These are phyloP conservation scores for Semicossyphus pulcher DNA, from an alignment of 2,113 vertebrate genomes.

Conservation along the genomic window DNA sequence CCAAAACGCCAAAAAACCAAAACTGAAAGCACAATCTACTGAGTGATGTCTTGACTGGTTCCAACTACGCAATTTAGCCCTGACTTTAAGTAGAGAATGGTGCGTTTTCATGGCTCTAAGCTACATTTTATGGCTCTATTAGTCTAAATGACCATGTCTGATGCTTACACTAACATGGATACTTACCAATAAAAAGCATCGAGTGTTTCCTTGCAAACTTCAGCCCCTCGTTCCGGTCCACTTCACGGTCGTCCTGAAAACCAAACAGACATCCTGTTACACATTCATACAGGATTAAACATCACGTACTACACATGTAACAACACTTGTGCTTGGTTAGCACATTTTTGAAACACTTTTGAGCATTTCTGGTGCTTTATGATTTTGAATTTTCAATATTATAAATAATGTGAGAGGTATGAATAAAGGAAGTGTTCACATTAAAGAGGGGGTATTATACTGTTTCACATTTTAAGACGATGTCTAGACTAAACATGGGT, in stretches of 20 bases:
- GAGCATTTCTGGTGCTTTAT: no score
- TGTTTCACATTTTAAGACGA: no score
- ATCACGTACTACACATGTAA: no score
- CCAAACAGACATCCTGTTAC: background rate
- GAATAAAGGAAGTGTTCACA: no score
- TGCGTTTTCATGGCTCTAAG: conserved; percentile 15
- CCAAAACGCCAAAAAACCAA: conserved; percentile 29
- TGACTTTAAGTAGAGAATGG: conserved; percentile 17
- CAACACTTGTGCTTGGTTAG: no score
- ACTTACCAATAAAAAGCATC: conserved; percentile 97
- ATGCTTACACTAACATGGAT: conserved; percentile 4
- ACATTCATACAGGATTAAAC: background rate
- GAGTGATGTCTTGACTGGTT: conserved; percentile 24
- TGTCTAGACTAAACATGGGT: no score
- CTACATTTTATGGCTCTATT: conserved; percentile 37
- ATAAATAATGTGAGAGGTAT: no score
- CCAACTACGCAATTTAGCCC: conserved; percentile 38
- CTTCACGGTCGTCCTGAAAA: conserved; percentile 93
- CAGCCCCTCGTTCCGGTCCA: conserved; percentile 96
- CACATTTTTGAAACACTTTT: no score
- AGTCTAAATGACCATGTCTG: conserved; percentile 27
- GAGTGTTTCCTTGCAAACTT: conserved; percentile 98
- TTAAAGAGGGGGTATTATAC: no score
- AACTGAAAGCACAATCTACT: conserved; percentile 35
- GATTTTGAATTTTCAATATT: no score